Evolutionary conservation across 2,888 invertebrate species (phyloP), one percentile per base, ranked within the genome.

Genomic region (Colostygia pectinataria): DNA sequence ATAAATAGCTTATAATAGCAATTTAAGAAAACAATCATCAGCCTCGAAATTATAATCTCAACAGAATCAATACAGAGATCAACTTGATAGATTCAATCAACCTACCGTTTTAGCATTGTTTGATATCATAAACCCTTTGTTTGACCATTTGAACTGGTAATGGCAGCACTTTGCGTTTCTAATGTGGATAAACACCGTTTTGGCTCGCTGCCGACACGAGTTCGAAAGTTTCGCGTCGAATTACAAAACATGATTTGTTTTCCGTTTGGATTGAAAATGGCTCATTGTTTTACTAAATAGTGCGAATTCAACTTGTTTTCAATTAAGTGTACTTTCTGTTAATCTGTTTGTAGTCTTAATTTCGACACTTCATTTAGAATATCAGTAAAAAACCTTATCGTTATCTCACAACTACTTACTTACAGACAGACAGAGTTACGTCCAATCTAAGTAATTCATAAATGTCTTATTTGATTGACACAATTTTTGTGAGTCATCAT

Each of bases 191-290:
- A 74, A 75, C 68, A 76, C 60, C 24, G 51, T 59, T 63, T 66
- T 80, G 81, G 81, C 74, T 55, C 49, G 10, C 31, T 65, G 77
- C 81, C 80, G 68, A 76, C 78, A 73, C 74, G 74, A 73, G 79
- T 62, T 45, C 52, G 53, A 54, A 63, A 62, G 65, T 63, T 67
- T 65, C 65, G 59, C 52, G 41, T 79, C 67, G 53, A 48, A 53
- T 77, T 74, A 75, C 79, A 70, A 74, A 80, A 76, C 72, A 74
- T 47, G 55, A 63, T 59, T 65, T 65, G 63, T 69, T 74, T 70
- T 65, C 61, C 65, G 46, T 59, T 60, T 70, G 63, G 68, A 52
- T 48, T 55, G 65, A 65, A 70, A 53, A 52, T 32, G 43, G 48
- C 50, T 43, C 54, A 61, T 68, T 71, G 73, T 74, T 74, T 66